Base-by-base conservation (phyloP, 2,888 invertebrate genomes). In the Volucella zonaria region DNA sequence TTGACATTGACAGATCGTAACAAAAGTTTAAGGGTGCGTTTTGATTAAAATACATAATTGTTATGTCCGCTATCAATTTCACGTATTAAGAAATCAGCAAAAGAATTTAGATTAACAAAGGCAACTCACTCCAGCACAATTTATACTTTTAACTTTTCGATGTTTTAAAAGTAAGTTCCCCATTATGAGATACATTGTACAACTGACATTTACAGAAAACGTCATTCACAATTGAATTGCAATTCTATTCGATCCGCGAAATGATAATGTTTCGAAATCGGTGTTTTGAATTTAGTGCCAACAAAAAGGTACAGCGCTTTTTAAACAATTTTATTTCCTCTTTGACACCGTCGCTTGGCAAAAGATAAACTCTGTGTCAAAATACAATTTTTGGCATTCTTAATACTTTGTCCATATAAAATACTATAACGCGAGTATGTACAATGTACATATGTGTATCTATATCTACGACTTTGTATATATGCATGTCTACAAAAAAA, bases 211-310 rank as follows among this genome's bases (percentile, higher is more conserved):
- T 68, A 74, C 77, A 74, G 45, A n/a, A 73, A 54, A 79, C 79
- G 82, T 83, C 79, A 82, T 68, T 82, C 68, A 18, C 68, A 58
- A 58, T 64, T 56, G 43, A 68, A 67, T 70, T 47, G 64, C 76
- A 76, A 77, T 61, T 61, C 42, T 61, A 61, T 49, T 82, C 59
- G 52, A 76, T 67, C 67, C 49, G 18, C 18, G 64, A 66, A 11
- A 9, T 18, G 14, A 23, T 10, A 18, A 12, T 8, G 70, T 45
- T 45, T 40, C 45, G 49, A 10, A n/a, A 12, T 58, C 51, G 49
- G 15, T 74, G 54, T 68, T 66, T 79, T 54, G 66, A 70, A 74
- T 43, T 51, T 38, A 12, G 79, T 83, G 79, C 67, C 75, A 71
- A 54, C 15, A 11, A 61, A 64, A 56, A 61, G 52, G 76, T 52